These are phyloP conservation scores for Rhinopomastus cyanomelas DNA, from an alignment of 2,113 vertebrate genomes.

Conservation along the genomic window DNA sequence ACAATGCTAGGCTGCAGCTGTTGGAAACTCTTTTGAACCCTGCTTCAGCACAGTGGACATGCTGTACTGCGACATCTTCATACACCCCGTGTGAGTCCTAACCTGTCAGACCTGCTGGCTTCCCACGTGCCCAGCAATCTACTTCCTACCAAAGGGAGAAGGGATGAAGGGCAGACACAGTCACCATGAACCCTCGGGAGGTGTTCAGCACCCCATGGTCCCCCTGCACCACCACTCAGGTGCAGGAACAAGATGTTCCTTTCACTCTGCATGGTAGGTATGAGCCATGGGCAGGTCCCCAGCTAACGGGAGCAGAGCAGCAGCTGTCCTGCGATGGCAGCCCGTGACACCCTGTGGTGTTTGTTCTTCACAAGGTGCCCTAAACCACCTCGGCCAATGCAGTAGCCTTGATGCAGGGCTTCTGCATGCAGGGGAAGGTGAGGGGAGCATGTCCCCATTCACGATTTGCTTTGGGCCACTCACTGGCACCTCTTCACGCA, in stretches of 20 bases:
- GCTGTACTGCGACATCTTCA: neutral
- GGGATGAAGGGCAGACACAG: neutral
- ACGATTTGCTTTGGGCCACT: neutral
- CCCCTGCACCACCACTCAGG: neutral
- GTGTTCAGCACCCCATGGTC: neutral
- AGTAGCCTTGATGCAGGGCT: neutral
- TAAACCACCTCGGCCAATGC: rapidly evolving
- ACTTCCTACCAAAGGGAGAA: rapidly evolving
- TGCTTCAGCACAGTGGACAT: neutral
- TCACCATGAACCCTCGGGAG: neutral
- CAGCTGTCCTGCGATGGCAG: neutral
- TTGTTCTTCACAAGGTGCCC: neutral
- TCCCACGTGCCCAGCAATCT: neutral
- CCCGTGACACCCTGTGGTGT: neutral
- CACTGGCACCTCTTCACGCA: neutral
- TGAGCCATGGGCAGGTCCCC: neutral
- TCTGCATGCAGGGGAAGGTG: rapidly evolving
- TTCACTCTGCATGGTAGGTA: neutral
- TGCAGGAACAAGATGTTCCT: neutral
- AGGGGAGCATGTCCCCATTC: rapidly evolving
- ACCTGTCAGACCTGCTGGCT: neutral
- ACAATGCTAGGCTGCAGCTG: neutral
- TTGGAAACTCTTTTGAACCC: neutral
- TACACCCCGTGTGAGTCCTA: neutral
- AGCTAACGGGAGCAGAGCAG: neutral